Evolutionary conservation across 2,888 invertebrate species (phyloP), one percentile per base, ranked within the genome.

Genomic region (Aspidiotus rigidus): DNA sequence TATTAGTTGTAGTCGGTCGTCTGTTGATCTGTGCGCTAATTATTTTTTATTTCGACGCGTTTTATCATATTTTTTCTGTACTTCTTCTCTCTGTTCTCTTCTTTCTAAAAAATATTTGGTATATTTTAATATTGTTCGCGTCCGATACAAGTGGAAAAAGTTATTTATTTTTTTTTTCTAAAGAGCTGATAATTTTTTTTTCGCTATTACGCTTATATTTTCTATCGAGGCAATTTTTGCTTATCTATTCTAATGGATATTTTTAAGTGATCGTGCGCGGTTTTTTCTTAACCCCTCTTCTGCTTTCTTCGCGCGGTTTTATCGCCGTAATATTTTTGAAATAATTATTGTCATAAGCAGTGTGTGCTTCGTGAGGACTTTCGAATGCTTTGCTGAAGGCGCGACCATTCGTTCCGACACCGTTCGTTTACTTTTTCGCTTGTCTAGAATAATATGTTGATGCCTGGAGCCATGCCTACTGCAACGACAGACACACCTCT

Each of bases 401-500:
- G 64, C 49, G n/a, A n/a, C 15, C 53, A 15, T 55, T n/a, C n/a
- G 11, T 49, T 13, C 6, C 16, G 13, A 11, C 56, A 17, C n/a
- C 56, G n/a, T 63, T 49, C 40, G 28, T 28, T 28, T 28, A 28
- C 28, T 28, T 28, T 28, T 28, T 28, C 28, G 28, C 28, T 64
- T 28, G 16, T 64, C 41, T 15, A 8, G 44, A 28, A 49, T 49
- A 69, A 54, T 76, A 82, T 82, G 82, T 76, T 82, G 78, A 82
- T 82, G 82, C 81, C 82, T 79, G 77, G 80, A 79, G 76, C 80
- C 79, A 75, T 79, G 67, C 78, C 80, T 73, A 81, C 82, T 72
- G 77, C 79, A 77, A 74, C 78, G 77, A 71, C 74, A 69, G 73
- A 74, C 64, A 72, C 72, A 41, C 72, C 72, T 61, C 57, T 73